Percentiles rank a stretch among this genome's conserved stretches.
phyloP scores from a whole-genome alignment of 2,888 invertebrate genomes.

The Neoitamus cyanurus region DNA sequence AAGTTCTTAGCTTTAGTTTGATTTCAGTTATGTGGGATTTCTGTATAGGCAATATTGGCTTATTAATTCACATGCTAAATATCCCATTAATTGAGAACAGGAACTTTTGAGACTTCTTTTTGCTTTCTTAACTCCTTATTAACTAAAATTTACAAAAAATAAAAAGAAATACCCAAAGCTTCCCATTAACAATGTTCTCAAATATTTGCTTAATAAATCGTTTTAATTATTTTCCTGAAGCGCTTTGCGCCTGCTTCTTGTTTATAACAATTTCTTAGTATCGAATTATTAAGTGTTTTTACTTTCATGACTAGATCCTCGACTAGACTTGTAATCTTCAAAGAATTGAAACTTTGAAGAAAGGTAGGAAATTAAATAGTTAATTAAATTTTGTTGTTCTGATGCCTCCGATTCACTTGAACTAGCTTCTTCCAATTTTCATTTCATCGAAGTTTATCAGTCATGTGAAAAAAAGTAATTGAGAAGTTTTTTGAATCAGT shows the following conservation, averaged over 20 bases:
- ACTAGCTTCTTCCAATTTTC: neutral
- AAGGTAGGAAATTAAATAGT: neutral
- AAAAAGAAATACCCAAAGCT: conserved; percentile 38
- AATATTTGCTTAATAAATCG: neutral
- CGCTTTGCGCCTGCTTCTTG: conserved; percentile 37
- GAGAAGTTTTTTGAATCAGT: neutral
- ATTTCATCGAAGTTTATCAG: neutral
- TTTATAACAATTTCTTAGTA: conserved; percentile 29
- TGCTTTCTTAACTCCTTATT: conserved; percentile 29
- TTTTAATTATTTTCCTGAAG: conserved; percentile 1
- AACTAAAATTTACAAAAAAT: conserved; percentile 50
- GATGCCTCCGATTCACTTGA: neutral
- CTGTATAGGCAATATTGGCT: conserved; percentile 30
- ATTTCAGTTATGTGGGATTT: conserved; percentile 24
- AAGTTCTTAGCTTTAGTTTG: conserved; percentile 32
- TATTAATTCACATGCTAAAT: conserved; percentile 9
- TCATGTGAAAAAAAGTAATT: neutral
- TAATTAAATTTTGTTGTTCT: neutral
- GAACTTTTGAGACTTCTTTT: conserved; percentile 41
- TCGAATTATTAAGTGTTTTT: neutral
- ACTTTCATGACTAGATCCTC: conserved; percentile 37
- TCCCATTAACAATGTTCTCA: conserved; percentile 4
- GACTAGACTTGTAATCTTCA: conserved; percentile 34
- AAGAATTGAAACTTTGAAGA: neutral
- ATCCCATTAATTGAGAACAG: conserved; percentile 10